phyloP scores from a whole-genome alignment of 2,797 vertebrate species.

The Scleropages formosus region DNA sequence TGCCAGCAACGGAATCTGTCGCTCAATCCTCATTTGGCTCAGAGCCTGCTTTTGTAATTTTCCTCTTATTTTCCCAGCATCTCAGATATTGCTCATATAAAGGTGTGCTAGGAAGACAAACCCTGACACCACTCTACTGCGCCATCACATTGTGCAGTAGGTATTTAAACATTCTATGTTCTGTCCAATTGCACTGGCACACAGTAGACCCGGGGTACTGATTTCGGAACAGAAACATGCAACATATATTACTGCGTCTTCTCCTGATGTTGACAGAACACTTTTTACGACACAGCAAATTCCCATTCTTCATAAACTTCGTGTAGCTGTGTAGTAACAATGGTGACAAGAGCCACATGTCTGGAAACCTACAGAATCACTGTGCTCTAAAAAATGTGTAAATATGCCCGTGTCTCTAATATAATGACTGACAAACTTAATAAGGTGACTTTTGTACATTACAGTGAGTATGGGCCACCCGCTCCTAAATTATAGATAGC shows the following conservation, averaged over 20 bases:
- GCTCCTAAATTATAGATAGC: no score
- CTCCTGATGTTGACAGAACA: neutral
- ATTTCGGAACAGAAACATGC: neutral
- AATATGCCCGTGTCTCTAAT: neutral
- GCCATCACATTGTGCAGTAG: slow-evolving; percentile 4
- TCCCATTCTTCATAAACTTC: no score
- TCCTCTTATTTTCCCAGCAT: neutral
- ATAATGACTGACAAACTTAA: no score
- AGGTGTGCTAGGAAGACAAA: neutral
- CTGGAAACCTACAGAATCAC: neutral
- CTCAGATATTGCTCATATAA: neutral
- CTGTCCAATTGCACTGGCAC: neutral
- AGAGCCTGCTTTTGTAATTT: neutral
- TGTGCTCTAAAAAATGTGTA: neutral
- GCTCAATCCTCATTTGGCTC: neutral
- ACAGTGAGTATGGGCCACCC: no score
- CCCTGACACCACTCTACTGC: neutral
- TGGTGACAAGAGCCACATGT: neutral
- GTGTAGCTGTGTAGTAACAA: no score
- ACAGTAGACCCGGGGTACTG: neutral
- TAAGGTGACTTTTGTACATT: no score
- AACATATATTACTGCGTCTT: slow-evolving; percentile 2
- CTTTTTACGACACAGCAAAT: neutral
- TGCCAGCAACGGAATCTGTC: neutral
- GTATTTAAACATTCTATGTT: neutral